Evolutionary conservation across 2,113 vertebrate genomes (phyloP), one percentile per base, ranked within the genome.

Genomic region (Melanocharis versteri): DNA sequence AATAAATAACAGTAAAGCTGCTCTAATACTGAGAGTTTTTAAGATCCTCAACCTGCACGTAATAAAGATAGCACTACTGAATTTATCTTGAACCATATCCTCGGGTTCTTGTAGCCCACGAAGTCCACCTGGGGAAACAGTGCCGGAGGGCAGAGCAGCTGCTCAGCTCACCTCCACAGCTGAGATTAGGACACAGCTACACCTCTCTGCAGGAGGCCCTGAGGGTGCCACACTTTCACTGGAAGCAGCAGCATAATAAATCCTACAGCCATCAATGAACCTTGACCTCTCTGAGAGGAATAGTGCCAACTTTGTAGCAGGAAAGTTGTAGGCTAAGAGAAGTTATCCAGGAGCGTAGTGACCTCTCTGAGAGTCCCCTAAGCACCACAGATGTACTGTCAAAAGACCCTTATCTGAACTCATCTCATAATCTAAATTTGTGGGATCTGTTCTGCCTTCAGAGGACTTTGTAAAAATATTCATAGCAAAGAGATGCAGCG

Each of bases 291-390:
- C 15, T 7, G 50, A 57, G 30, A 37, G 23, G 45, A 87, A 54
- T 6, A 33, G 4, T 3, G 1, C 44, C 23, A 53, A 1, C 28
- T n/a, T 62, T 1, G 1, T 56, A 15, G 28, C 27, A 39, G 30
- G 24, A 3, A 8, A 75, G 16, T 2, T 54, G n/a, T 13, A 53
- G 19, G 27, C 54, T 35, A 73, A 66, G n/a, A 61, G 24, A 60
- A 62, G 24, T 68, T 47, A 68, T 56, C 19, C 30, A 37, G 37
- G 27, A 71, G 28, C 57, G 53, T 44, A 84, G 10, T 20, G 50
- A 87, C 24, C 30, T 87, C 57, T 33, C 48, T 26, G 47, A 66
- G 39, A 51, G 58, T 45, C 15, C 24, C 27, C 40, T 44, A 40
- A 84, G 19, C 39, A 78, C 7, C 28, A 51, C 8, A 69, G 12